Conservation (phyloP, 2,888 invertebrate genomes). For the Ceratothoa steindachneri region DNA sequence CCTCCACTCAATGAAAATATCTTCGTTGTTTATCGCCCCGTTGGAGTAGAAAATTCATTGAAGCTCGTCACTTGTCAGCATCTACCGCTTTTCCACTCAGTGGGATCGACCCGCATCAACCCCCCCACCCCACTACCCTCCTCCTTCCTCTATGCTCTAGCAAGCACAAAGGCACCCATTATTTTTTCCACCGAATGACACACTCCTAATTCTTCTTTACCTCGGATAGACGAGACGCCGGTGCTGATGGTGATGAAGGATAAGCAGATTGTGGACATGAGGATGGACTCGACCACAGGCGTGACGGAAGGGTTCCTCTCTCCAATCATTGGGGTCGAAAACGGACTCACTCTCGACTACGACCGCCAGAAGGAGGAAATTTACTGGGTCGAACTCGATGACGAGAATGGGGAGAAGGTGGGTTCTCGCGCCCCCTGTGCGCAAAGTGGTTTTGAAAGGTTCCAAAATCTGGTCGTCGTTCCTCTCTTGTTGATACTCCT, state of each 20-base stretch:
- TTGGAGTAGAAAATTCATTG: too few species aligned
- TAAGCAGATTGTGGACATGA: constrained; percentile 80
- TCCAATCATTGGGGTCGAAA: constrained; percentile 81
- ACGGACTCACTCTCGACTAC: constrained; percentile 84
- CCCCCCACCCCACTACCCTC: too few species aligned
- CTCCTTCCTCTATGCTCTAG: too few species aligned
- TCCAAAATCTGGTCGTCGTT: neutral
- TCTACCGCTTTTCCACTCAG: too few species aligned
- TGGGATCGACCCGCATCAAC: too few species aligned
- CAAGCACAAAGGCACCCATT: too few species aligned
- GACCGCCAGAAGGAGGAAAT: constrained; percentile 78
- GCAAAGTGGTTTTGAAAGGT: neutral
- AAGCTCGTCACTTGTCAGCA: too few species aligned
- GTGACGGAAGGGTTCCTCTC: constrained; percentile 66
- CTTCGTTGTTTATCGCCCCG: too few species aligned
- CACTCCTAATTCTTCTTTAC: neutral
- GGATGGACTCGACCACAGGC: constrained; percentile 67
- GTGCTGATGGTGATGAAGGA: constrained; percentile 86
- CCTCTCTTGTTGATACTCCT: too few species aligned
- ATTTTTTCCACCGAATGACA: too few species aligned
- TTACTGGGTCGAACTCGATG: constrained; percentile 77
- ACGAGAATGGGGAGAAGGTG: constrained; percentile 70
- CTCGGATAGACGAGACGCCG: constrained; percentile 67
- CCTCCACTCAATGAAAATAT: too few species aligned
- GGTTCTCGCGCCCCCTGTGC: too few species aligned